phyloP scores from a whole-genome alignment of 2,888 invertebrate genomes.

The Lasiommata megera region DNA sequence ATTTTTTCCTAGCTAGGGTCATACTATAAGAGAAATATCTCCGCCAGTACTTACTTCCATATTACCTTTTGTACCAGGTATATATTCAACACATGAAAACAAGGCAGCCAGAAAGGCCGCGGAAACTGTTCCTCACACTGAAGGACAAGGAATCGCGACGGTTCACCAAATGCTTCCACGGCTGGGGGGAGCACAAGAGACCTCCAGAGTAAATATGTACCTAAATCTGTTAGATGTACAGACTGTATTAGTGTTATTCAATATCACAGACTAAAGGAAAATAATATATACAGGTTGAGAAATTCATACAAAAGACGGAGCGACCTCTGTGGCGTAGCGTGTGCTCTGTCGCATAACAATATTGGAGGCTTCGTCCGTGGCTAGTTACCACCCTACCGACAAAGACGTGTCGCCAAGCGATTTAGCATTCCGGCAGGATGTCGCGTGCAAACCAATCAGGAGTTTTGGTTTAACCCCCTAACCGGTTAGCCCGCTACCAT shows the following conservation, averaged over 20 bases:
- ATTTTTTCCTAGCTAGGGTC: too few species aligned
- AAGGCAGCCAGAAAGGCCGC: slow-evolving; percentile 93
- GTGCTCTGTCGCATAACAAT: too few species aligned
- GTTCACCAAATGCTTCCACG: slow-evolving; percentile 99
- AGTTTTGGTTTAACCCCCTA: too few species aligned
- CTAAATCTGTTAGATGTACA: not conserved
- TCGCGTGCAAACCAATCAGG: too few species aligned
- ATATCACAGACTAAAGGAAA: not conserved
- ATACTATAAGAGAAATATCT: too few species aligned
- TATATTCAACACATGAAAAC: slow-evolving; percentile 98
- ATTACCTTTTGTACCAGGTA: slow-evolving; percentile 81
- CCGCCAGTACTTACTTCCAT: too few species aligned
- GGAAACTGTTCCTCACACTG: slow-evolving; percentile 96
- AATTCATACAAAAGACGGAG: not conserved
- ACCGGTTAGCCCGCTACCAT: too few species aligned
- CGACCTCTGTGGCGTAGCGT: too few species aligned
- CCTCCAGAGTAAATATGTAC: slow-evolving; percentile 84
- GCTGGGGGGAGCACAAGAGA: slow-evolving; percentile 95
- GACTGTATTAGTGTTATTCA: not conserved
- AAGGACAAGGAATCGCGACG: slow-evolving; percentile 97
- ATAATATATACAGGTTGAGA: not conserved
- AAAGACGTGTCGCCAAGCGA: too few species aligned
- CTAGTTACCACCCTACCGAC: too few species aligned
- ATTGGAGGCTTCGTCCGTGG: too few species aligned
- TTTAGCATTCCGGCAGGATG: too few species aligned